Evolutionary conservation across 2,113 vertebrate species (phyloP).

Genomic region (Bufo bufo): DNA sequence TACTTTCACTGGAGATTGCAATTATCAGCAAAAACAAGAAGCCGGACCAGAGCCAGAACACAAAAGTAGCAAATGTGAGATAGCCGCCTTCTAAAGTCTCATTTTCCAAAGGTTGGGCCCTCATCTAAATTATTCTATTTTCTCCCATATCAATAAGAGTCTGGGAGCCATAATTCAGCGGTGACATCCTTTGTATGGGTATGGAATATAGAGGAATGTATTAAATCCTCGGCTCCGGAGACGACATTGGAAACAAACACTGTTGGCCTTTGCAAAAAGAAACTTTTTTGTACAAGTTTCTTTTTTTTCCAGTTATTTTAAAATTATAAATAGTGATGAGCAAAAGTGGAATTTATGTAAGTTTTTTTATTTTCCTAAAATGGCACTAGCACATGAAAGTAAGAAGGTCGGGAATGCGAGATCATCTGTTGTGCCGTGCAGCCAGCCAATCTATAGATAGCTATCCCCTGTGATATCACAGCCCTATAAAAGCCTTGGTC

Average conservation of each 20-base stretch:
- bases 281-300: background rate
- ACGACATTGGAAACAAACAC: background rate
- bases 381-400: too few species aligned
- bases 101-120: slow-evolving; percentile 34
- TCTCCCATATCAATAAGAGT: slow-evolving; percentile 63
- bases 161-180: slow-evolving; percentile 62
- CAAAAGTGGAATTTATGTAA: too few species aligned
- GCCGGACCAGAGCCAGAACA: slow-evolving; percentile 51
- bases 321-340: too few species aligned
- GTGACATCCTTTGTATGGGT: slow-evolving; percentile 39
- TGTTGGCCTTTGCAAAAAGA: background rate
- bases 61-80: background rate
- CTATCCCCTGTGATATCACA: too few species aligned
- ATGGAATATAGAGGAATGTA: background rate
- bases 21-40: slow-evolving; percentile 63
- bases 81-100: background rate
- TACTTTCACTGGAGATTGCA: slow-evolving; percentile 62
- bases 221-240: background rate
- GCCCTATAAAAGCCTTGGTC: too few species aligned
- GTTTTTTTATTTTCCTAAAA: too few species aligned
- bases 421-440: too few species aligned
- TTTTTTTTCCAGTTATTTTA: background rate
- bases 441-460: too few species aligned
- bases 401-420: too few species aligned
- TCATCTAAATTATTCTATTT: slow-evolving; percentile 45